phyloP scores from a whole-genome alignment of 2,797 vertebrate species.

The Oryzias dopingdopingensis region DNA sequence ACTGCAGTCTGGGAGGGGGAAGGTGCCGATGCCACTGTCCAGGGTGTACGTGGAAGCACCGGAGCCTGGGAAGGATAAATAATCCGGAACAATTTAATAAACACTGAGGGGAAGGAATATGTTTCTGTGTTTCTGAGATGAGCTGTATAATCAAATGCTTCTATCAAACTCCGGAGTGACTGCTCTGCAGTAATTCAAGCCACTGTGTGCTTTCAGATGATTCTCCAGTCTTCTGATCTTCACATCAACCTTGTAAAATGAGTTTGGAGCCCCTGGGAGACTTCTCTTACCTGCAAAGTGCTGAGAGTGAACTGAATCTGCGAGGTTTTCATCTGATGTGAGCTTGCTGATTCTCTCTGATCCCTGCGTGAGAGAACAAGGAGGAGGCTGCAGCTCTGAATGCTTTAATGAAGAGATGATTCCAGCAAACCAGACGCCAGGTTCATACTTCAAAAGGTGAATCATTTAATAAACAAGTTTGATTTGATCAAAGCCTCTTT shows the following conservation, averaged over 20 bases:
- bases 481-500: neutral
- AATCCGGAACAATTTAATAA: too few relatives aligned
- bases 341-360: slow-evolving; percentile 79
- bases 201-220: neutral
- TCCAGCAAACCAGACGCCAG: neutral
- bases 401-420: neutral
- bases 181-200: too few relatives aligned
- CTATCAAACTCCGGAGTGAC: too few relatives aligned
- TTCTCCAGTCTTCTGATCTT: neutral
- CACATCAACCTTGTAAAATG: neutral
- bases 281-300: slow-evolving; percentile 85
- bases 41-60: slow-evolving; percentile 91
- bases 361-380: slow-evolving; percentile 58
- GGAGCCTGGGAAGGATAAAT: slow-evolving; percentile 74
- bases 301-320: slow-evolving; percentile 81
- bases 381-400: neutral
- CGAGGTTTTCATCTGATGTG: slow-evolving; percentile 85
- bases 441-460: neutral
- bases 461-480: neutral
- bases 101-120: too few relatives aligned
- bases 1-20: slow-evolving; percentile 90
- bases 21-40: slow-evolving; percentile 97
- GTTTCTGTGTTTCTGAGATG: too few relatives aligned
- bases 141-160: too few relatives aligned
- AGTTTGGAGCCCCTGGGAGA: neutral